Evolutionary conservation across 2,797 vertebrate genomes (phyloP).

Genomic region (Danio jaintianensis): DNA sequence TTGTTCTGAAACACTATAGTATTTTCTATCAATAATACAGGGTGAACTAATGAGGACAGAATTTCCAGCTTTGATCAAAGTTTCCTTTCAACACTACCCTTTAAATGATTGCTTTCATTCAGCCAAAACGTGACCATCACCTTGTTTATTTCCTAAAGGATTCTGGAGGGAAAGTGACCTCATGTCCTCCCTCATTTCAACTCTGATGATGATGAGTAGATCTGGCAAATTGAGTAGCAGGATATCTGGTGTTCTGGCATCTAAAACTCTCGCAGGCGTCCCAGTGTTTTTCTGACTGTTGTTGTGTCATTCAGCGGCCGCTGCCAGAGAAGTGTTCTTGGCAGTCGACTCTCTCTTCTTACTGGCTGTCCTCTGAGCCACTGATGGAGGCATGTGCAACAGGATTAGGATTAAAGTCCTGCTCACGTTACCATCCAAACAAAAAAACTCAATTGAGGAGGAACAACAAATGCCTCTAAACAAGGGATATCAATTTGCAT

Average conservation of each 20-base stretch:
- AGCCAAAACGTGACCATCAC: slow-evolving; percentile 28
- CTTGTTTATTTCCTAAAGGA: slow-evolving; percentile 13
- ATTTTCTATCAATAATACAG: background rate
- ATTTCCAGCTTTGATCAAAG: background rate
- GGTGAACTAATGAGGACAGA: background rate
- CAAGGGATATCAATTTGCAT: too few species aligned
- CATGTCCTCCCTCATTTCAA: slow-evolving; percentile 15
- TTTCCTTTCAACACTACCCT: background rate
- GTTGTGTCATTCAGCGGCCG: slow-evolving; percentile 18
- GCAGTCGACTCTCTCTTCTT: background rate
- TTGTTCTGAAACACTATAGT: too few species aligned
- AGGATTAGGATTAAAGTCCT: slow-evolving; percentile 72
- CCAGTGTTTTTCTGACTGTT: slow-evolving; percentile 20
- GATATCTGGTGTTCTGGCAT: slow-evolving; percentile 33
- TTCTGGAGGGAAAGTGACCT: slow-evolving; percentile 11
- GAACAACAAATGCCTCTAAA: background rate
- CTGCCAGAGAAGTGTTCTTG: slow-evolving; percentile 41
- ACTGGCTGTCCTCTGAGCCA: slow-evolving; percentile 32
- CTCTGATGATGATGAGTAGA: background rate
- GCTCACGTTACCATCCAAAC: slow-evolving; percentile 63
- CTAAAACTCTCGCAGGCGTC: slow-evolving; percentile 7
- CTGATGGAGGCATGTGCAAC: slow-evolving; percentile 46
- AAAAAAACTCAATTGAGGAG: slow-evolving; percentile 26
- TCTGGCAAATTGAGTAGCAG: slow-evolving; percentile 10
- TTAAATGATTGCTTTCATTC: slow-evolving; percentile 12